Conservation (phyloP, 2,888 invertebrate species). For the Idaea aversata region DNA sequence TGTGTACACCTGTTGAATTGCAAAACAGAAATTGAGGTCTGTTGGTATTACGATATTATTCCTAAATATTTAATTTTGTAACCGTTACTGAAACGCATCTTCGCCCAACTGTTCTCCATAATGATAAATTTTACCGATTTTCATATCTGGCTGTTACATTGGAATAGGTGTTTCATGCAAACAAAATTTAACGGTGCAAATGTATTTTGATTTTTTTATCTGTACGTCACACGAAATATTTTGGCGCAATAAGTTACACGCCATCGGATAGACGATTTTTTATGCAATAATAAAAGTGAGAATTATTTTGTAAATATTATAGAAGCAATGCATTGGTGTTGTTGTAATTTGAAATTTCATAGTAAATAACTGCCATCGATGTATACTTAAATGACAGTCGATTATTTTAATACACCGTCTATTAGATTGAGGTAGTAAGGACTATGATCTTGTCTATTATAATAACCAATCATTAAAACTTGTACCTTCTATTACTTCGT, state of each 20-base stretch:
- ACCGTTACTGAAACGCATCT: slow-evolving; percentile 10
- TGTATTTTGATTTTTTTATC: neutral
- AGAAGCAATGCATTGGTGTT: slow-evolving; percentile 20
- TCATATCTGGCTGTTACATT: slow-evolving; percentile 5
- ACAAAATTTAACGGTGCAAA: slow-evolving; percentile 3
- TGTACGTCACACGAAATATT: neutral
- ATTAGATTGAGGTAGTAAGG: neutral
- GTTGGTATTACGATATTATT: slow-evolving; percentile 32
- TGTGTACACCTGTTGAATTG: slow-evolving; percentile 34
- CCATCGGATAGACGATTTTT: slow-evolving; percentile 1
- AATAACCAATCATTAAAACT: neutral
- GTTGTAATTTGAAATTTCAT: slow-evolving; percentile 23
- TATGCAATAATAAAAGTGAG: slow-evolving; percentile 11
- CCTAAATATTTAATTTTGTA: slow-evolving; percentile 32
- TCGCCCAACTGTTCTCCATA: slow-evolving; percentile 16
- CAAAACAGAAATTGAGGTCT: slow-evolving; percentile 33
- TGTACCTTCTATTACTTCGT: neutral
- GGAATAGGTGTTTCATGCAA: slow-evolving; percentile 5
- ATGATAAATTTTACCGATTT: slow-evolving; percentile 7
- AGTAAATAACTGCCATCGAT: slow-evolving; percentile 3
- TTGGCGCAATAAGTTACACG: neutral
- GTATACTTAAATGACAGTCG: neutral
- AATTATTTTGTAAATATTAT: slow-evolving; percentile 23
- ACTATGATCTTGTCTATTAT: neutral
- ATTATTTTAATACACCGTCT: neutral